Evolutionary conservation across 2,888 invertebrate genomes (phyloP).

Genomic region (Cactoblastis cactorum): DNA sequence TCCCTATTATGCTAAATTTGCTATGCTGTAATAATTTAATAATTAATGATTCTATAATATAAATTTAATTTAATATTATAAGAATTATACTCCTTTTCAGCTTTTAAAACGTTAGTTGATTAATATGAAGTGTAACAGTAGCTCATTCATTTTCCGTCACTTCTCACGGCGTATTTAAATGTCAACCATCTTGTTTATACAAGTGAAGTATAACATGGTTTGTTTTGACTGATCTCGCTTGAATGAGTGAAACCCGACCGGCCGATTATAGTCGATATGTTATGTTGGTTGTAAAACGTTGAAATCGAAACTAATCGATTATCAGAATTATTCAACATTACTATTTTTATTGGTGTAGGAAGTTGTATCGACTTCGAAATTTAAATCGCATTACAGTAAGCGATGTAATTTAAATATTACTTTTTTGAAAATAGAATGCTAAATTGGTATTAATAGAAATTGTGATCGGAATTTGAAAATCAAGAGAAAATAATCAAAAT

Average conservation of each 20-base stretch:
- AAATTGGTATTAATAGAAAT: background rate
- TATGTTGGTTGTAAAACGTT: slow-evolving; percentile 15
- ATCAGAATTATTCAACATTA: slow-evolving; percentile 6
- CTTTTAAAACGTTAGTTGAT: no score
- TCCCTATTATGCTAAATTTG: no score
- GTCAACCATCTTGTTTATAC: slow-evolving; percentile 20
- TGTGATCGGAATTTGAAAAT: background rate
- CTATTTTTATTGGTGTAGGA: background rate
- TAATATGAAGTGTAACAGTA: background rate
- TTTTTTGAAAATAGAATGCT: background rate
- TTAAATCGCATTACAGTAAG: background rate
- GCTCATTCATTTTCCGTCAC: background rate
- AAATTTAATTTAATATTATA: no score
- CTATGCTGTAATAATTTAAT: no score
- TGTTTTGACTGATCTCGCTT: slow-evolving; percentile 74
- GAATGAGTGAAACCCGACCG: slow-evolving; percentile 59
- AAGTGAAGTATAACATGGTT: slow-evolving; percentile 25
- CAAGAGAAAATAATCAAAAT: background rate
- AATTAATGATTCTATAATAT: no score
- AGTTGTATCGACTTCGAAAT: background rate
- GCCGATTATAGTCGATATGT: slow-evolving; percentile 19
- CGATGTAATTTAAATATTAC: background rate
- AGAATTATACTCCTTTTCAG: no score
- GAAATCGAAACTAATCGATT: slow-evolving; percentile 21
- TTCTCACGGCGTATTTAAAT: slow-evolving; percentile 24